Conservation (phyloP, 2,888 invertebrate species). For the Lampropteryx suffumata region DNA sequence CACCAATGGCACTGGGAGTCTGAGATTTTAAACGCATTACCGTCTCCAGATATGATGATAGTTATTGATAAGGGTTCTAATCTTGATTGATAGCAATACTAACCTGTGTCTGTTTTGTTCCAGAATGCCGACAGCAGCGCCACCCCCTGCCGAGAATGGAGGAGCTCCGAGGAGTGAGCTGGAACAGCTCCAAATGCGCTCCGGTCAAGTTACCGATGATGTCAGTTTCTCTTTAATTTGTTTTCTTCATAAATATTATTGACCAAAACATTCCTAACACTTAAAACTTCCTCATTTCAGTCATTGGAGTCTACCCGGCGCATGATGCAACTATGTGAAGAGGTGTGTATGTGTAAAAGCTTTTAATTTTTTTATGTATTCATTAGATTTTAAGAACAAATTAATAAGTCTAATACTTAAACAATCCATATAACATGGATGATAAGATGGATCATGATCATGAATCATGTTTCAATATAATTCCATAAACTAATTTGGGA, state of each 20-base stretch:
- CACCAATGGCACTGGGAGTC: too few species aligned
- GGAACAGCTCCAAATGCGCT: constrained; percentile 93
- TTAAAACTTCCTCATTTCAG: constrained; percentile 81
- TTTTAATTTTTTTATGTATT: constrained; percentile 12
- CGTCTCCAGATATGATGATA: too few species aligned
- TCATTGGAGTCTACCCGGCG: constrained; percentile 96
- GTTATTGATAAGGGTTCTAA: too few species aligned
- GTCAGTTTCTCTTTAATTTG: constrained; percentile 72
- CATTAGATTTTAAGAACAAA: constrained; percentile 1
- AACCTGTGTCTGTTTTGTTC: constrained; percentile 42
- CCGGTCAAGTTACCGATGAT: constrained; percentile 95
- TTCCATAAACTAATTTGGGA: constrained; percentile 17
- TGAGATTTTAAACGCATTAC: too few species aligned
- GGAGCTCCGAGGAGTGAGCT: constrained; percentile 93
- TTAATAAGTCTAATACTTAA: constrained; percentile 1
- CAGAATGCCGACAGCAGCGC: constrained; percentile 86
- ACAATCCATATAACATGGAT: constrained; percentile 11
- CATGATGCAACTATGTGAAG: constrained; percentile 96
- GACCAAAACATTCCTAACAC: background rate
- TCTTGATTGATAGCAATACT: background rate
- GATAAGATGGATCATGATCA: constrained; percentile 1
- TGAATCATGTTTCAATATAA: background rate
- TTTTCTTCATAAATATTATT: background rate
- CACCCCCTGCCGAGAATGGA: constrained; percentile 84
- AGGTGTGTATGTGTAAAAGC: constrained; percentile 84